phyloP scores from a whole-genome alignment of 1,140 invertebrate genomes.

The Drosophila pseudoananassae region DNA sequence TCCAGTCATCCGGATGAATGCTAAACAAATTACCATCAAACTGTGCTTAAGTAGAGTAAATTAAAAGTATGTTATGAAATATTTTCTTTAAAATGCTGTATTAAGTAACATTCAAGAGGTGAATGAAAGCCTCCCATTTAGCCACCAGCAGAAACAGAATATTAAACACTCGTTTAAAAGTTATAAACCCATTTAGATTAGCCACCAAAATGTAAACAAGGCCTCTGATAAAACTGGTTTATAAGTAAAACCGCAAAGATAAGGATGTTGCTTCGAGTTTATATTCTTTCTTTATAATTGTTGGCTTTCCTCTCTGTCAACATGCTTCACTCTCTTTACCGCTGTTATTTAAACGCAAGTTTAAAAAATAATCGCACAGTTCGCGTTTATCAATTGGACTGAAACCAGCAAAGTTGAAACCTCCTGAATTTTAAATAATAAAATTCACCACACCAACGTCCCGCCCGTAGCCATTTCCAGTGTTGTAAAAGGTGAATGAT shows the following conservation, averaged over 20 bases:
- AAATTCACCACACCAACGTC: background rate
- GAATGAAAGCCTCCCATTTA: background rate
- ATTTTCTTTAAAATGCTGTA: background rate
- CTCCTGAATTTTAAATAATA: background rate
- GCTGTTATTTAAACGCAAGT: constrained; percentile 60
- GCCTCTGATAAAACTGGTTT: constrained; percentile 34
- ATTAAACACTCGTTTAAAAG: background rate
- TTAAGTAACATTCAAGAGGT: background rate
- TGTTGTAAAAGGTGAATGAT: constrained; percentile 58
- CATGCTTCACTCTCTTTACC: constrained; percentile 3
- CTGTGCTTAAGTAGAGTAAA: background rate
- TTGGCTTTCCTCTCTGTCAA: background rate
- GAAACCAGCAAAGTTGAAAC: background rate
- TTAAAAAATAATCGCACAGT: constrained; percentile 35
- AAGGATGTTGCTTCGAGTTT: constrained; percentile 19
- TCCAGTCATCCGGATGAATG: constrained; percentile 4
- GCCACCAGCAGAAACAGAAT: background rate
- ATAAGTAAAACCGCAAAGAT: constrained; percentile 40
- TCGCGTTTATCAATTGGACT: background rate
- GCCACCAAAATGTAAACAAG: constrained; percentile 30
- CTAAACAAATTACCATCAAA: constrained; percentile 33
- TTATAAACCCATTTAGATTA: constrained; percentile 48
- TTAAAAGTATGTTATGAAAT: too few species aligned
- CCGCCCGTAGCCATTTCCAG: constrained; percentile 27
- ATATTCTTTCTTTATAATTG: background rate